Conservation (phyloP, 1,140 invertebrate species). For the Parasteatoda tepidariorum region DNA sequence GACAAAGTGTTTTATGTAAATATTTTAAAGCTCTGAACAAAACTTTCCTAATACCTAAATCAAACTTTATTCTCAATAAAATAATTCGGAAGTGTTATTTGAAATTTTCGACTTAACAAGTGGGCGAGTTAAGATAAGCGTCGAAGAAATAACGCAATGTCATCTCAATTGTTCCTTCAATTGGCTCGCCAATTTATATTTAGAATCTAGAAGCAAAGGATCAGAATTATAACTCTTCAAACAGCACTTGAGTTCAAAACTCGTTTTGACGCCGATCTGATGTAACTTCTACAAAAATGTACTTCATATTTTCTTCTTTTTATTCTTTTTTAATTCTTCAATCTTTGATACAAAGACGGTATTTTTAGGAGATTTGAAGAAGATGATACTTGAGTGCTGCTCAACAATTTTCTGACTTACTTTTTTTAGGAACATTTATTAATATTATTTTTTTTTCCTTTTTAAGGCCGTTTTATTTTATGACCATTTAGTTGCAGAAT, state of each 20-base stretch:
- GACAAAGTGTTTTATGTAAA: no score
- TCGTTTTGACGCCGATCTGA: not conserved
- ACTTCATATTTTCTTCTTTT: no score
- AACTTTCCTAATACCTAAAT: no score
- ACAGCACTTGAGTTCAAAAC: not conserved
- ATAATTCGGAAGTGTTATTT: no score
- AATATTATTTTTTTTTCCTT: slow-evolving; percentile 7
- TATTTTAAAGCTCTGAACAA: no score
- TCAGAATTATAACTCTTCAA: not conserved
- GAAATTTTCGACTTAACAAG: no score
- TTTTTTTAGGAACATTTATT: slow-evolving; percentile 20
- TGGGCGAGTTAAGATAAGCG: no score
- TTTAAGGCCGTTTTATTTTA: slow-evolving; percentile 34
- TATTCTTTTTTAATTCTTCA: not conserved
- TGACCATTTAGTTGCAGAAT: slow-evolving; percentile 33
- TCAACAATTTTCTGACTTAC: slow-evolving; percentile 5
- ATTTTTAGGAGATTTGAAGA: slow-evolving; percentile 18
- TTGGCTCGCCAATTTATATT: slow-evolving; percentile 8
- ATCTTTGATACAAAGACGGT: slow-evolving; percentile 6
- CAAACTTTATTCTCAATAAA: no score
- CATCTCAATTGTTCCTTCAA: not conserved
- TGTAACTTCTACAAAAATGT: not conserved
- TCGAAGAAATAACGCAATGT: no score
- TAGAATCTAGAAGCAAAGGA: slow-evolving; percentile 2
- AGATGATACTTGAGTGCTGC: slow-evolving; percentile 8